Evolutionary conservation across 37 sponge, comb jelly and placozoan species (phyloP), one percentile per base, ranked within the genome.

Genomic region (Halisarca cf. caerulea): DNA sequence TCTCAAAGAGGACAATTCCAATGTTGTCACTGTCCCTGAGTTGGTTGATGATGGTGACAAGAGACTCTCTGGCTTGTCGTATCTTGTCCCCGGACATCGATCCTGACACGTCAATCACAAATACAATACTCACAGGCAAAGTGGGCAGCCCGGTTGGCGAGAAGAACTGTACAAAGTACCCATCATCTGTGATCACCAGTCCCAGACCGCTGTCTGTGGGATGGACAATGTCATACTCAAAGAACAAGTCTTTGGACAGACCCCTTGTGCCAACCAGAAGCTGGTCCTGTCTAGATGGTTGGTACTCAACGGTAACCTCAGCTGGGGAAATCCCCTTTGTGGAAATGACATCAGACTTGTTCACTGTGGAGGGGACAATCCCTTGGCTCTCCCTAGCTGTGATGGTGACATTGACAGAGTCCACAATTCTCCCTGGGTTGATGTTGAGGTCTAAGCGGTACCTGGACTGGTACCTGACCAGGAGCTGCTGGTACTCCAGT

Each of bases 121-220:
- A 90, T 0, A 90, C 80, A 14, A 90, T 82, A 47, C 82, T 83
- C 15, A 90, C 83, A 0, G 66, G 86, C 1, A 74, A 44, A 8
- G 86, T 34, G 11, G 72, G 53, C 5, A 53, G 64, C 0, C 43
- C 41, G 42, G 87, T 36, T 20, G 87, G 83, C 0, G 91, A 90
- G 54, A 90, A 86, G 59, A 86, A 90, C 58, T 90, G 90, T 24
- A 85, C 90, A 86, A 90, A 90, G 37, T 90, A 85, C 40, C 83
- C 81, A 36, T 82, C 82, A 27, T 85, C 81, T 0, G 81, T 74
- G 33, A 86, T 21, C 4, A 90, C 35, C 24, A 61, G 30, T 51
- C 90, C 90, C 0, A 77, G 80, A 27, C 78, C 86, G 7, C 23
- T n/a, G 11, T 51, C 78, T 47, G 51, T 47, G 6, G 86, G 75